A percentile compares a stretch with the other conserved stretches of the same genome.
These are phyloP conservation scores for Pogonocherus hispidulus DNA, from an alignment of 2,888 invertebrate species.

Conservation along the genomic window DNA sequence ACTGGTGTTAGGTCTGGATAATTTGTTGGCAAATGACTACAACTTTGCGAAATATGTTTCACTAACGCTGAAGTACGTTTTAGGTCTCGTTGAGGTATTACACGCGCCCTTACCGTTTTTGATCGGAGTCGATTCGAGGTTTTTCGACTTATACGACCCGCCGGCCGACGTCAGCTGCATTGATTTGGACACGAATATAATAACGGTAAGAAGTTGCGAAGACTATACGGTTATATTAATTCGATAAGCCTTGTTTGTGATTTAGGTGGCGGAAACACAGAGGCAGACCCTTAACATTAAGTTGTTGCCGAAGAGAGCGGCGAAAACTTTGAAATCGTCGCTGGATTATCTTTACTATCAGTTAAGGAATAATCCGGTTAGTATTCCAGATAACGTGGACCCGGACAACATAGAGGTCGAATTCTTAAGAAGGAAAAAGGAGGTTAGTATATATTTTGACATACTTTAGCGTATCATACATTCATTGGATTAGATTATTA, in stretches of 20 bases:
- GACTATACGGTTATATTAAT: not conserved
- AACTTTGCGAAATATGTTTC: no score
- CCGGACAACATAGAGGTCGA: conserved; percentile 78
- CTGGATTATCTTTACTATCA: conserved; percentile 82
- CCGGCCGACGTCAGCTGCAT: conserved; percentile 98
- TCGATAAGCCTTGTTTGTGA: conserved; percentile 1
- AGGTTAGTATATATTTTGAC: conserved; percentile 70
- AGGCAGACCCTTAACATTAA: conserved; percentile 81
- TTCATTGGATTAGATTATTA: no score
- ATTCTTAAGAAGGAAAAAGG: conserved; percentile 84
- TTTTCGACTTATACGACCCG: conserved; percentile 97
- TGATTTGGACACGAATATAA: conserved; percentile 97
- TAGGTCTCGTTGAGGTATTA: conserved; percentile 92
- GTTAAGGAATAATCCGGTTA: conserved; percentile 68
- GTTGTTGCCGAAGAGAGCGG: conserved; percentile 88
- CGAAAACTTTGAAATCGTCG: conserved; percentile 83
- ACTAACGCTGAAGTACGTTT: no score
- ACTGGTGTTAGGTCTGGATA: not conserved
- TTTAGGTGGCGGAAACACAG: conserved; percentile 88
- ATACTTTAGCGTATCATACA: no score
- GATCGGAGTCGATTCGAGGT: conserved; percentile 96
- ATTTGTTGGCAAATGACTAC: no score
- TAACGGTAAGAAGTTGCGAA: conserved; percentile 80
- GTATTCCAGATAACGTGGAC: conserved; percentile 42
- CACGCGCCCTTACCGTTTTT: conserved; percentile 98